Conservation (phyloP, 2,797 vertebrate genomes). For the Pempheris klunzingeri region DNA sequence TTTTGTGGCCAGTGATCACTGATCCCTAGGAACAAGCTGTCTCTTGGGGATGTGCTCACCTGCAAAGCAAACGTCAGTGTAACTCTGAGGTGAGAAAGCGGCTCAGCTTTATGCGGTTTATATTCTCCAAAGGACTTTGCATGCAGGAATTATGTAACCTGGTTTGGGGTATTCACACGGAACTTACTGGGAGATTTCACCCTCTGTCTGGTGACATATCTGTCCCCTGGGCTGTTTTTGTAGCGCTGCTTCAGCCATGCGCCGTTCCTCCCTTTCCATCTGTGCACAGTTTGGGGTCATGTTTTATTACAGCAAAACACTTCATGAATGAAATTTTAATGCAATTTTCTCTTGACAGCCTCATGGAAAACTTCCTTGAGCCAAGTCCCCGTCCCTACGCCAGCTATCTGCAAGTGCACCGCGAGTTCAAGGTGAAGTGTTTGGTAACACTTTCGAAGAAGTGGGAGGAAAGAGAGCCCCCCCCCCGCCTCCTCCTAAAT, state of each 20-base stretch:
- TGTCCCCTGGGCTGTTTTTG: conserved; percentile 8
- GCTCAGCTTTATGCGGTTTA: conserved; percentile 14
- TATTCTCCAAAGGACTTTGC: conserved; percentile 1
- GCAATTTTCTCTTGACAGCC: conserved; percentile 30
- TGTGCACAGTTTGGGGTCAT: conserved; percentile 37
- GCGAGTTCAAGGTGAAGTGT: conserved; percentile 32
- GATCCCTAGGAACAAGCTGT: conserved; percentile 27
- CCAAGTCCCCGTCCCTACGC: conserved; percentile 1
- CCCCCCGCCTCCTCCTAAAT: conserved; percentile 33
- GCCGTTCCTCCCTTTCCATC: conserved; percentile 27
- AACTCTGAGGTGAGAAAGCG: neutral
- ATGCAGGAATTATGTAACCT: conserved; percentile 28
- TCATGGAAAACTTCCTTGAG: neutral
- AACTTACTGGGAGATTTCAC: conserved; percentile 8
- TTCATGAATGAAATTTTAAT: conserved; percentile 40
- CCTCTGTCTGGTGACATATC: conserved; percentile 7
- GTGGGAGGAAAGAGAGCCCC: conserved; percentile 16
- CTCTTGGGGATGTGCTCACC: conserved; percentile 1
- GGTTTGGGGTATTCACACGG: conserved; percentile 4
- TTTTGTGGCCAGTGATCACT: conserved; percentile 25
- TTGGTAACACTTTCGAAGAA: conserved; percentile 24
- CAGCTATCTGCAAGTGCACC: conserved; percentile 22
- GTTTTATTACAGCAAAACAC: conserved; percentile 23
- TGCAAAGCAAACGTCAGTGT: neutral
- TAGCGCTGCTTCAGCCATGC: conserved; percentile 2